Base-by-base conservation (phyloP, 2,888 invertebrate species). In the Lycaena phlaeas region DNA sequence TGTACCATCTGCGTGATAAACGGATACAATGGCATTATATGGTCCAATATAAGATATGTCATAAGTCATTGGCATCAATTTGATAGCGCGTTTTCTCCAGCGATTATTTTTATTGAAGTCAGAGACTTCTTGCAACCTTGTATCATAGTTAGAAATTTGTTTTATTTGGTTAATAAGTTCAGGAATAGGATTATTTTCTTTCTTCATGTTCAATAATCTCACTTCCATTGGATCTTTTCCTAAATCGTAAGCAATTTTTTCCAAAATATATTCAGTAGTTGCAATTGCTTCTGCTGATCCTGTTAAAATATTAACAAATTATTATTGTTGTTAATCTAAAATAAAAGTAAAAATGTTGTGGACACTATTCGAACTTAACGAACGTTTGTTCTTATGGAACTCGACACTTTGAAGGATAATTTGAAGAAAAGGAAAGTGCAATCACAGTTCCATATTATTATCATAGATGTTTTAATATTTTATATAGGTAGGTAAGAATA, bases 31-130 rank as follows among this genome's bases (percentile, higher is more conserved):
- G 0, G 87, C 86, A 54, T 87, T 85, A 49, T 68, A 90, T 10
- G 85, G 85, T 1, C 88, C 88, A 34, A 74, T 68, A 37, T 86
- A 81, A 43, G 68, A 68, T 14, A 90, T 59, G 0, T 87, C 87
- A 61, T 89, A 92, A 36, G 86, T 86, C 87, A 93, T 87, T 1
- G 92, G 90, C 4, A 90, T 77, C 6, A 93, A 46, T 30, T 88
- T 82, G 1, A 92, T 75, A 0, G 89, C 92, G 36, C 87, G 86
- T 67, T 94, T 94, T 53, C 88, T 89, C 94, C 94, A 94, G 15
- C 92, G 81, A 68, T 94, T 93, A 1, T 85, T 78, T 34, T 56
- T 54, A 54, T 90, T 90, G 49, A 88, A 90, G 14, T 63, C 52
- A 2, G 81, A 69, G 0, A 89, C 67, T 27, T 72, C 72, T 47